Base-by-base conservation (phyloP, 2,888 invertebrate species). In the Anorthoa munda region DNA sequence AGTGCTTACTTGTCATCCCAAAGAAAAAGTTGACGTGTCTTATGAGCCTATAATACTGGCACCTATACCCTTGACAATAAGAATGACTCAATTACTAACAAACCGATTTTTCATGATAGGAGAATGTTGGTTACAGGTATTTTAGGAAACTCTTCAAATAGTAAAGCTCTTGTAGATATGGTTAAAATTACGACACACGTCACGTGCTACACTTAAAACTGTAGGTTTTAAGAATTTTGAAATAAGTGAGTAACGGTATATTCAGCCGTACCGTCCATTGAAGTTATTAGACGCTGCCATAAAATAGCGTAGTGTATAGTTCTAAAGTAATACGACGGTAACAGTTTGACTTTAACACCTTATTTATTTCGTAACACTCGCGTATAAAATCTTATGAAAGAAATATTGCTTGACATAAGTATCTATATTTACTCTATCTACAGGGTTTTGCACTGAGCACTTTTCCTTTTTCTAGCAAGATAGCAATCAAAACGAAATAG, bases 401-500 rank as follows among this genome's bases (percentile, higher is more conserved):
- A 48, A 21, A 55, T 58, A n/a, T 60, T 21, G 12, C 18, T 58
- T 18, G 17, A 17, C 18, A 7, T 15, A 51, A 5, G 13, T 26
- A 18, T 48, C 17, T 21, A 18, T 48, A n/a, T 39, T 39, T 39
- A 31, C 23, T n/a, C 39, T 21, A 15, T 26, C 17, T 31, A 26
- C 17, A n/a, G 4, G 12, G 4, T 15, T 26, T 46, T 39, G 26
- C 21, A 18, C 31, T 18, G 11, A 18, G 5, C 48, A 48, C 46
- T 46, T 60, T 55, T 39, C 17, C 48, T 72, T 61, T 72, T 53
- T 39, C 55, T 11, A 15, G 2, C 17, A 21, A 39, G 53, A 61
- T 39, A 39, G 46, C 18, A 13, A 72, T 72, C 21, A 48, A 48
- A 50, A 0, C 5, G 0, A 56, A 45, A 1, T 60, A 56, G 21